phyloP scores from a whole-genome alignment of 2,888 invertebrate species.

The Melipona beecheii region DNA sequence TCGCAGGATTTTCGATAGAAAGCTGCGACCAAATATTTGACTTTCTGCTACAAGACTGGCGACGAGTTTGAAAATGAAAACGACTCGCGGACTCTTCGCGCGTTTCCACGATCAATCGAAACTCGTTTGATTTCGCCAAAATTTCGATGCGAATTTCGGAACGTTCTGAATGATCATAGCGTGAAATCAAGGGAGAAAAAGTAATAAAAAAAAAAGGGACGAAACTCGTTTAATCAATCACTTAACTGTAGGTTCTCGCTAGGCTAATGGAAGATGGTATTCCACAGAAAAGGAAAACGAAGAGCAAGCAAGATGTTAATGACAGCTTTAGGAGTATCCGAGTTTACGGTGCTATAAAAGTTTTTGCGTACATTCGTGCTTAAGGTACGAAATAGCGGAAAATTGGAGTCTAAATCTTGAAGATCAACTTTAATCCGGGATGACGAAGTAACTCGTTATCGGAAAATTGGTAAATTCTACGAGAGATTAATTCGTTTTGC shows the following conservation, averaged over 20 bases:
- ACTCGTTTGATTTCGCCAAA: not conserved
- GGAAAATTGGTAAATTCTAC: not conserved
- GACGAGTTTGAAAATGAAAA: not conserved
- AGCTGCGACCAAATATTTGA: slow-evolving; percentile 36
- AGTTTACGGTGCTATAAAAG: slow-evolving; percentile 21
- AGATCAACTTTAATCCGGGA: not conserved
- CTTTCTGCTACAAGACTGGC: slow-evolving; percentile 3
- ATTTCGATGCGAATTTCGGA: not conserved
- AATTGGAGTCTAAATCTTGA: not conserved
- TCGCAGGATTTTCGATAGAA: not conserved
- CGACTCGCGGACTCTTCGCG: not conserved
- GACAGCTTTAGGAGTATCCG: not conserved
- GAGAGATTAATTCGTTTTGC: no score
- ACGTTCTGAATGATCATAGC: not conserved
- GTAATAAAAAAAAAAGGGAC: not conserved
- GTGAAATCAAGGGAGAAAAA: fast-evolving
- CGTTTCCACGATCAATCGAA: not conserved
- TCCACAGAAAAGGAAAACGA: not conserved
- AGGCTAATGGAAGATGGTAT: not conserved
- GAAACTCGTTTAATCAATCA: slow-evolving; percentile 11
- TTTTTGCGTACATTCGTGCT: not conserved
- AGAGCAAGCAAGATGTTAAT: not conserved
- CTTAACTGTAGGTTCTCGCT: not conserved
- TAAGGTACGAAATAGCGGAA: slow-evolving; percentile 1
- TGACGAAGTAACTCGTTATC: no score